Base-by-base conservation (phyloP, 1,140 invertebrate species). In the Meloidogyne floridensis region DNA sequence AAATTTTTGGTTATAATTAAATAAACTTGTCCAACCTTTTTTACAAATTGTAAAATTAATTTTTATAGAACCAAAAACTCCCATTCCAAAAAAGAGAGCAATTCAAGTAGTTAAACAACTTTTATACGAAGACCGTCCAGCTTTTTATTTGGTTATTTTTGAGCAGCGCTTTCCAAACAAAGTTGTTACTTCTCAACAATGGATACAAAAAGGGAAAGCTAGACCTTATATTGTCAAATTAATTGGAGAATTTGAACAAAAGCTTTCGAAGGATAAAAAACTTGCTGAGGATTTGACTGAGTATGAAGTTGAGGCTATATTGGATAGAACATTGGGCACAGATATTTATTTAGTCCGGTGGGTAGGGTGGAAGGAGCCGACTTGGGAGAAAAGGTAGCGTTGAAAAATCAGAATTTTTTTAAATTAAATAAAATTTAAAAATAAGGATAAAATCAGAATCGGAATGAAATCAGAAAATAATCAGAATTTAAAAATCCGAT, bases 321-420 rank as follows among this genome's bases (percentile, higher is more conserved):
- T 76, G 75, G 75, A 76, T 43, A 76, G 53, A 54, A 76, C 75
- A 15, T 13, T 76, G 42, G 3, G 7, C 8, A 13, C 56, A n/a
- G 11, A 65, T 56, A 18, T 56, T n/a, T 76, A 76, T 76, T 76
- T 76, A 15, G 75, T 76, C 43, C 47, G 51, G 56, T 76, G 75
- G 75, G n/a, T 56, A 15, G 75, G 75, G 11, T 76, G 75, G 75
- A 56, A 69, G 7, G 15, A 65, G n/a, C 75, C 75, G 2, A 76
- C 75, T n/a, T 76, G 75, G 75, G 75, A 76, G 8, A 54, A 76
- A 56, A 65, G 59, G 59, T n/a, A n/a, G n/a, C n/a, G n/a, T 65
- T 20, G 20, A 1, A 20, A 20, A 20, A 20, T 20, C 20, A 20
- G 20, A 20, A 20, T 20, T 20, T 20, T 0, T 20, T 20, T 20